phyloP scores from a whole-genome alignment of 2,113 vertebrate species.

The Macroglossus sobrinus region DNA sequence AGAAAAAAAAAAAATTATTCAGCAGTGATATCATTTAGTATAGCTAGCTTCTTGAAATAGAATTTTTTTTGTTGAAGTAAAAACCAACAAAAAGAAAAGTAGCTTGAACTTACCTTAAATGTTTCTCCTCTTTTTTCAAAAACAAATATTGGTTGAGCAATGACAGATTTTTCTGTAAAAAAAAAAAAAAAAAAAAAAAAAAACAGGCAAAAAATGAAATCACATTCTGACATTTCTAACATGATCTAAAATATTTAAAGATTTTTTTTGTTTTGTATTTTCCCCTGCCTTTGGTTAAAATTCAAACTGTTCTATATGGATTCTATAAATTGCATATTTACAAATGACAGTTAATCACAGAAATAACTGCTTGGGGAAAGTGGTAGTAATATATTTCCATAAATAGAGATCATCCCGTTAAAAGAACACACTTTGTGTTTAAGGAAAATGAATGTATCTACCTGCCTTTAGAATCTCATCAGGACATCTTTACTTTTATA shows the following conservation, averaged over 20 bases:
- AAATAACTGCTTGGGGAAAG: neutral
- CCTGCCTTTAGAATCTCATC: neutral
- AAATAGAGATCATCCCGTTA: neutral
- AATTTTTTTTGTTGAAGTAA: slow-evolving; percentile 10
- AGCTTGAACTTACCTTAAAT: slow-evolving; percentile 82
- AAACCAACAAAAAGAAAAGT: neutral
- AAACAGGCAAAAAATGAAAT: slow-evolving; percentile 10
- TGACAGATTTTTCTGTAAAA: slow-evolving; percentile 81
- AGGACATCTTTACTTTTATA: neutral
- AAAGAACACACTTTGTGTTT: neutral
- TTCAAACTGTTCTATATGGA: neutral
- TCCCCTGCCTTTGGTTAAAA: slow-evolving; percentile 16
- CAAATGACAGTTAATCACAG: neutral
- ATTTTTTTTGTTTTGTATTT: neutral
- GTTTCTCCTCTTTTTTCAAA: slow-evolving; percentile 79
- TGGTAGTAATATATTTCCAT: neutral
- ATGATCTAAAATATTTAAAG: neutral
- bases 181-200: slow-evolving; percentile 57
- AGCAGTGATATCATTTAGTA: neutral
- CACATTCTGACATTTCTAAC: neutral
- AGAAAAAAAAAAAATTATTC: neutral
- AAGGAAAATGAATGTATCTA: slow-evolving; percentile 6
- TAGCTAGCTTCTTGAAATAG: neutral
- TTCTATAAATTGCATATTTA: neutral
- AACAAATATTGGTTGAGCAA: slow-evolving; percentile 84